Conservation (phyloP, 2,797 vertebrate genomes). For the Rhynchonycteris naso region DNA sequence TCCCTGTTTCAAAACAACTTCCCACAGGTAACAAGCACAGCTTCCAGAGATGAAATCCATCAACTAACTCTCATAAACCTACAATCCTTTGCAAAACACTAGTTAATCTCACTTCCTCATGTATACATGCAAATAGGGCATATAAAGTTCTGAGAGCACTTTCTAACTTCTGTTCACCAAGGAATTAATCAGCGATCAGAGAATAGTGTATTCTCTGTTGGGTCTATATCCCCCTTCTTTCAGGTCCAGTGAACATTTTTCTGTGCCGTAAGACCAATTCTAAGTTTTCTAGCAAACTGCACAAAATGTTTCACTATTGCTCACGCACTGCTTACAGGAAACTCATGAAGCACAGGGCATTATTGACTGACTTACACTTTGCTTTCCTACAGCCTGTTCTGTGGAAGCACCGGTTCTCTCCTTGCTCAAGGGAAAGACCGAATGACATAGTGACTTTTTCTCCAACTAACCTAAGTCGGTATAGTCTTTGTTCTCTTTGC, state of each 20-base stretch:
- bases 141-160: background rate
- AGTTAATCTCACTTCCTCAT: background rate
- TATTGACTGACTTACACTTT: background rate
- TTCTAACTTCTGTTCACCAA: constrained; percentile 2
- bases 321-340: background rate
- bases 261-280: background rate
- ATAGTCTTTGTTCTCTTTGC: background rate
- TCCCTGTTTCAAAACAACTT: background rate
- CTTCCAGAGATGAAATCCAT: background rate
- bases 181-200: background rate
- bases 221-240: background rate
- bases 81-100: background rate
- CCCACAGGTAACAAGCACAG: background rate
- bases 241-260: background rate
- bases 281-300: constrained; percentile 18
- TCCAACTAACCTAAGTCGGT: background rate
- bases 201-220: background rate
- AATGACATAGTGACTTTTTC: background rate
- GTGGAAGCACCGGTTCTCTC: background rate
- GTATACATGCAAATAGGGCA: background rate
- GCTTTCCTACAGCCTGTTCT: background rate
- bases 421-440: background rate
- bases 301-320: background rate
- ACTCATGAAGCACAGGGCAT: background rate
- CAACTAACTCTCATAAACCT: background rate